These are phyloP conservation scores for Tautogolabrus adspersus DNA, from an alignment of 2,113 vertebrate species.

Conservation along the genomic window DNA sequence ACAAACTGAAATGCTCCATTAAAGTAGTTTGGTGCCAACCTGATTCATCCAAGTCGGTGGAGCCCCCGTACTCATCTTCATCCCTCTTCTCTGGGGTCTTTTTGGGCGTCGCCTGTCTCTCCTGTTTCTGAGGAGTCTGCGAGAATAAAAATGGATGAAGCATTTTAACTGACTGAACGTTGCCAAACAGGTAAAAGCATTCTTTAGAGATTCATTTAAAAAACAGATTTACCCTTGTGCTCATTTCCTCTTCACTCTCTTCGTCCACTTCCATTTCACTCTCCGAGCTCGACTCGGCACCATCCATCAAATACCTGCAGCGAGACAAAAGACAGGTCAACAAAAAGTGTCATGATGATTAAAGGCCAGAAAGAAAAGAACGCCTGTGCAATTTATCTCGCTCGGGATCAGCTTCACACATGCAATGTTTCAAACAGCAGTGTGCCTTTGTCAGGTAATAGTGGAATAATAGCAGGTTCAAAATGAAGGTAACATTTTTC, in stretches of 20 bases:
- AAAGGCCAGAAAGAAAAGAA: constrained; percentile 24
- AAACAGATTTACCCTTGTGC: constrained; percentile 66
- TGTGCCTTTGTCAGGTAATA: neutral
- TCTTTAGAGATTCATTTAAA: neutral
- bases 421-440: constrained; percentile 8
- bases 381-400: constrained; percentile 20
- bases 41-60: constrained; percentile 79
- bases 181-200: neutral
- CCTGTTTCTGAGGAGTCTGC: constrained; percentile 64
- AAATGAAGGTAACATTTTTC: constrained; percentile 20
- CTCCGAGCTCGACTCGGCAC: constrained; percentile 85
- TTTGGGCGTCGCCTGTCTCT: constrained; percentile 61
- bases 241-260: constrained; percentile 71
- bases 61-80: constrained; percentile 74
- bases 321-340: constrained; percentile 13
- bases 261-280: constrained; percentile 77
- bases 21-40: constrained; percentile 58
- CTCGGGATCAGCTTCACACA: constrained; percentile 33
- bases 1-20: neutral
- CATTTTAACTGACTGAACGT: neutral
- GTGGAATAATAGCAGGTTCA: neutral
- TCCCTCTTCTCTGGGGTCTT: constrained; percentile 45
- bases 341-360: constrained; percentile 41
- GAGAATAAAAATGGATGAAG: constrained; percentile 7
- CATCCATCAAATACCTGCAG: constrained; percentile 88